These are phyloP conservation scores for Mythimna pallens DNA, from an alignment of 2,888 invertebrate genomes.

Conservation along the genomic window DNA sequence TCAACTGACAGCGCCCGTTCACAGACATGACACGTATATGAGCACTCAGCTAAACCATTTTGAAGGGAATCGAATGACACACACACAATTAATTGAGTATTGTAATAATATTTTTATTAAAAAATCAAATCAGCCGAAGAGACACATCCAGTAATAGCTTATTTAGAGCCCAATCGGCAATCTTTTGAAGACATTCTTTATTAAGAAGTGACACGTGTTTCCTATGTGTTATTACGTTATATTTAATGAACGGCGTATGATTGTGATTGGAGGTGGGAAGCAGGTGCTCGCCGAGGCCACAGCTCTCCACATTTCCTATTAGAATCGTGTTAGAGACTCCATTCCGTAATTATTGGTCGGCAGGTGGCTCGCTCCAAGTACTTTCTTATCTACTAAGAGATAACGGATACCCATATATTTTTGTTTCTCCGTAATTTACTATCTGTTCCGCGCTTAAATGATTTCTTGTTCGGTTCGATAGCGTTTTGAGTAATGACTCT, in stretches of 20 bases:
- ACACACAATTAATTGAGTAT: too few relatives aligned
- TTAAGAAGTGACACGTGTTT: slow-evolving; percentile 59
- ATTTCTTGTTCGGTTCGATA: slow-evolving; percentile 53
- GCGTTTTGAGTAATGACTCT: slow-evolving; percentile 27
- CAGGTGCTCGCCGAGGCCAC: slow-evolving; percentile 79
- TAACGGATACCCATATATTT: slow-evolving; percentile 75
- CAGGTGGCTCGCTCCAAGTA: slow-evolving; percentile 83
- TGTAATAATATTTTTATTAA: too few relatives aligned
- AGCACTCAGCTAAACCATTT: too few relatives aligned
- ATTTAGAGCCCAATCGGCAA: slow-evolving; percentile 30
- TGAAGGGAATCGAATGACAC: too few relatives aligned
- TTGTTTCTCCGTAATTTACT: slow-evolving; percentile 62
- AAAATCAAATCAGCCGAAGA: slow-evolving; percentile 30
- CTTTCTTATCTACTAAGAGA: slow-evolving; percentile 79
- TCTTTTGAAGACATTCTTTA: slow-evolving; percentile 49
- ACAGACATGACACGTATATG: too few relatives aligned
- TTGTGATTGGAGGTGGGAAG: slow-evolving; percentile 67
- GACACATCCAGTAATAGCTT: slow-evolving; percentile 24
- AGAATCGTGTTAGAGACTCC: slow-evolving; percentile 83
- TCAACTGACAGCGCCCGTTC: too few relatives aligned
- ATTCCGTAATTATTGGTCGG: slow-evolving; percentile 85
- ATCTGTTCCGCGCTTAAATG: slow-evolving; percentile 53
- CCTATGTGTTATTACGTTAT: slow-evolving; percentile 59
- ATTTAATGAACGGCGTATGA: slow-evolving; percentile 62
- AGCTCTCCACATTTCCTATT: slow-evolving; percentile 84